Evolutionary conservation across 92 coral and sea anemone genomes (phyloP), one percentile per base, ranked within the genome.

Genomic region (Parazoanthus darwini): DNA sequence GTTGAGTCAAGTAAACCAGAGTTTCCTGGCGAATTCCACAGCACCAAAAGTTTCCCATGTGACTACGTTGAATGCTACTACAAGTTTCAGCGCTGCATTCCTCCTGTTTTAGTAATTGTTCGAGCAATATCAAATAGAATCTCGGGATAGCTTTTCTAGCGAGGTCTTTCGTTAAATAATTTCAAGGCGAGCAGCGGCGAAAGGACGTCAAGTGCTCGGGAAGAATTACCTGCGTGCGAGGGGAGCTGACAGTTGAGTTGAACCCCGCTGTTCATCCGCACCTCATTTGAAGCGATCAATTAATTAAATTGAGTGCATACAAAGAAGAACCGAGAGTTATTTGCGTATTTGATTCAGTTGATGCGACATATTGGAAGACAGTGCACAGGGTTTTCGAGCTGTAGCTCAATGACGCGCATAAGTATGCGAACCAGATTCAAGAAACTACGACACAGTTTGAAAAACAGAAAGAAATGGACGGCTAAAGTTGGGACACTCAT

Each of bases 301-400:
- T 78, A 78, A 78, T 78, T 78, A 43, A 48, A 78, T 25, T 78
- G 82, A 78, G 82, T 78, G 82, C 38, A 43, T 78, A 44, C 82
- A 78, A 78, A 78, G 82, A 26, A 42, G 36, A 37, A 23, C 65
- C 82, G 82, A 51, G 18, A 44, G 36, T 18, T 42, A 50, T 29
- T 23, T 43, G 36, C 6, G 81, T 77, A 44, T 25, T 20, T 22
- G 65, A 78, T 25, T 78, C 37, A 78, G 82, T 78, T 65, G 82
- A 16, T 6, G 8, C 18, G n/a, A 11, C 6, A 29, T 4, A 37
- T 74, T 74, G 23, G 79, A 9, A 74, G 48, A 74, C 79, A 16
- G 48, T 10, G 22, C 25, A 63, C 70, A 22, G 42, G 20, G n/a
- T 46, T 46, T 44, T 46, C n/a, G 16, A 78, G 63, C 29, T 20